Evolutionary conservation across 2,113 vertebrate genomes (phyloP), one percentile per base, ranked within the genome.

Genomic region (Agelaius tricolor): DNA sequence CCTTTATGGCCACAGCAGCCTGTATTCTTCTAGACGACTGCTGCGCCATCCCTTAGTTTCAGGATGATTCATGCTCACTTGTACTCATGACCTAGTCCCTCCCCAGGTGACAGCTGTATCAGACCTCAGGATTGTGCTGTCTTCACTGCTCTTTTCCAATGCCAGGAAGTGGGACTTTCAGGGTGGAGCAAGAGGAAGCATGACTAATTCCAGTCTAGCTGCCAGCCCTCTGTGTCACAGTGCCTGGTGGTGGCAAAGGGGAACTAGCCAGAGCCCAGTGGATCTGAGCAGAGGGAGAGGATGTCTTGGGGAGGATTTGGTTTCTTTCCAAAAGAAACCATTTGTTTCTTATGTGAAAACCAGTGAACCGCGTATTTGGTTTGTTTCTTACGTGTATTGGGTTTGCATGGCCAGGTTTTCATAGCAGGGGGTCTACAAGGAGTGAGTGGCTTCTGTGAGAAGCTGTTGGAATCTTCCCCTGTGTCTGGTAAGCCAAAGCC

Each of bases 121-220:
- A 93, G 82, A 69, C 75, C 67, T 88, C 62, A 81, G 83, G 90
- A 71, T 24, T 93, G 72, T 66, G 72, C 86, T 93, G 76, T 65
- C 58, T 96, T 39, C 1, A 4, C 54, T 84, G 85, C 26, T 63
- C 59, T 89, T 87, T 81, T 87, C 87, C 46, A 4, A 3, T 94
- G 81, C 28, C 54, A 62, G 92, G 87, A 96, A 96, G 93, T 79
- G 74, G 91, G 72, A 91, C 91, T 94, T 3, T 9, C 20, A 61
- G 93, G 90, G 93, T 96, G 93, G 88, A 92, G 93, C 67, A 91
- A 46, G 73, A 93, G 74, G 84, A 95, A 89, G 80, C 27, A 21
- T 96, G 88, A 96, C 43, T 95, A 94, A 92, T 37, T 47, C 30
- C 90, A 86, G 71, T 72, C 20, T 66, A 78, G 75, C 82, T 88